Conservation (phyloP, 2,797 vertebrate genomes). For the Acomys russatus region DNA sequence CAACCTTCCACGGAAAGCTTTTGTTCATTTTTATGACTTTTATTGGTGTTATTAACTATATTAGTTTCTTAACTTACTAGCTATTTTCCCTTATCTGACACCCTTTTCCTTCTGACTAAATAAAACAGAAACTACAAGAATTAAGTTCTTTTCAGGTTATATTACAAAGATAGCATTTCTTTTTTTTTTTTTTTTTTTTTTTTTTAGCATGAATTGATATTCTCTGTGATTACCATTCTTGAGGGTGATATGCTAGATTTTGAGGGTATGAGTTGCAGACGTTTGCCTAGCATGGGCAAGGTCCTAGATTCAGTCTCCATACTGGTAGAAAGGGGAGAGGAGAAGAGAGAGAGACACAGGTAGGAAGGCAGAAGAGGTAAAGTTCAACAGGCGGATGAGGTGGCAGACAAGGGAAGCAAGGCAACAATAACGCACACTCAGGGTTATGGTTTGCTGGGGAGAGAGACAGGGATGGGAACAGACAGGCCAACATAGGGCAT, state of each 20-base stretch:
- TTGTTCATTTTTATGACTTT: conserved; percentile 28
- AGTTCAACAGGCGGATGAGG: neutral
- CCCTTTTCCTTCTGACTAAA: conserved; percentile 32
- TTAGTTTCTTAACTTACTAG: conserved; percentile 3
- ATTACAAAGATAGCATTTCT: neutral
- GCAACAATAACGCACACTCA: neutral
- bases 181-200: too few species aligned
- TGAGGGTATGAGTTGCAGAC: neutral
- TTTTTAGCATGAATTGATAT: neutral
- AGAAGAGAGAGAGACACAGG: neutral
- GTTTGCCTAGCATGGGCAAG: neutral
- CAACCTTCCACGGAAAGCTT: neutral
- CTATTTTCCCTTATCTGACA: neutral
- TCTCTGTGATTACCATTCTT: neutral
- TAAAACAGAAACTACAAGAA: conserved; percentile 26
- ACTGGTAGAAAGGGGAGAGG: neutral
- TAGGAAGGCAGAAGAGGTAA: neutral
- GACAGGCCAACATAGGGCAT: neutral
- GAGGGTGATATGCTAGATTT: neutral
- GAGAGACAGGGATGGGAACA: neutral
- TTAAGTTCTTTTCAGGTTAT: neutral
- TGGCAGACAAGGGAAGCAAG: neutral
- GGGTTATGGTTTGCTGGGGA: neutral
- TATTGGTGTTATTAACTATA: conserved; percentile 7
- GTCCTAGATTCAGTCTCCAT: neutral